These are phyloP conservation scores for Semnopithecus entellus DNA, from an alignment of 2,113 vertebrate genomes.

Conservation along the genomic window DNA sequence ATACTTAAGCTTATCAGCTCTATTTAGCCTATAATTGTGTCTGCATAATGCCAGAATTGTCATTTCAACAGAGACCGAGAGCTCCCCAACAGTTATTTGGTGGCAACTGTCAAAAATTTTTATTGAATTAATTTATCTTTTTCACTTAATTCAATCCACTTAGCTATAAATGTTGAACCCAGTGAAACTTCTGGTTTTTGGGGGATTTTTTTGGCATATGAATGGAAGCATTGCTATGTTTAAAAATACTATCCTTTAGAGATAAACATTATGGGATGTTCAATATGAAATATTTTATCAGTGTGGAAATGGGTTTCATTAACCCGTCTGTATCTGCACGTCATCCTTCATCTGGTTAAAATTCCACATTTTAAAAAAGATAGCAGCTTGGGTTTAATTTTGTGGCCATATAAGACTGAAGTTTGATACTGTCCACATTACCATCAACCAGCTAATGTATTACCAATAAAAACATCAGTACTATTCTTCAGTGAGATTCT, in stretches of 20 bases:
- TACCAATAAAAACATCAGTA: not conserved
- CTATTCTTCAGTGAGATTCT: not conserved
- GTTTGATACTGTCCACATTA: not conserved
- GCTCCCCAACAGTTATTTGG: not conserved
- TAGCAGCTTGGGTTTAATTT: not conserved
- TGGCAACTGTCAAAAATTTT: not conserved
- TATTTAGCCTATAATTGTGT: not conserved
- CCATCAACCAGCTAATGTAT: not conserved
- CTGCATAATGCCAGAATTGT: not conserved
- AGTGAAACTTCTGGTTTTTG: not conserved
- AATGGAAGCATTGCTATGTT: not conserved
- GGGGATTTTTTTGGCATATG: not conserved
- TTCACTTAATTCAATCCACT: conserved; percentile 33
- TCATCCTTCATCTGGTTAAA: not conserved
- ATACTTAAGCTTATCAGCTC: not conserved
- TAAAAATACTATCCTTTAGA: not conserved
- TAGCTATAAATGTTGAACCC: conserved; percentile 4
- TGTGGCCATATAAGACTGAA: not conserved
- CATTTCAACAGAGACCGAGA: not conserved
- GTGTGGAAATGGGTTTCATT: not conserved
- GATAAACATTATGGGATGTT: not conserved
- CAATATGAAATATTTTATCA: not conserved
- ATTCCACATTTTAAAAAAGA: not conserved
- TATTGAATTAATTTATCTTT: conserved; percentile 44
- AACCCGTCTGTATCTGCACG: not conserved